A percentile compares a stretch with the other conserved stretches of the same genome.
These are phyloP conservation scores for Pan troglodytes DNA, from an alignment of 2,113 vertebrate species.

Conservation along the genomic window NHGRI_mPanTro3-v2.1_pri NC_072398.2:208437001-208437500, in stretches of 20 bases:
- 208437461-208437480: constrained; percentile 73
- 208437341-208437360: constrained; percentile 65
- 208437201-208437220: not conserved
- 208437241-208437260: not conserved
- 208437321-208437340: constrained; percentile 24
- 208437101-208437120: accelerated
- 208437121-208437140: accelerated
- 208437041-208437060: accelerated
- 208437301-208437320: not conserved
- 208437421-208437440: constrained; percentile 67
- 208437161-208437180: not conserved
- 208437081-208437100: not conserved
- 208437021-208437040: not conserved
- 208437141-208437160: not conserved
- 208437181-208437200: not conserved
- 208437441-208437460: constrained; percentile 60
- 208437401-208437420: constrained; percentile 81
- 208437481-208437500: constrained; percentile 53
- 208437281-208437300: not conserved
- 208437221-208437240: not conserved
- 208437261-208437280: not conserved
- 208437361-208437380: constrained; percentile 75
- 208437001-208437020: not conserved
- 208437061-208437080: accelerated
- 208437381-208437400: constrained; percentile 79